Percentiles rank a stretch among this genome's conserved stretches.
phyloP scores from a whole-genome alignment of 1,140 invertebrate genomes.

The Hestina assimilis region DNA sequence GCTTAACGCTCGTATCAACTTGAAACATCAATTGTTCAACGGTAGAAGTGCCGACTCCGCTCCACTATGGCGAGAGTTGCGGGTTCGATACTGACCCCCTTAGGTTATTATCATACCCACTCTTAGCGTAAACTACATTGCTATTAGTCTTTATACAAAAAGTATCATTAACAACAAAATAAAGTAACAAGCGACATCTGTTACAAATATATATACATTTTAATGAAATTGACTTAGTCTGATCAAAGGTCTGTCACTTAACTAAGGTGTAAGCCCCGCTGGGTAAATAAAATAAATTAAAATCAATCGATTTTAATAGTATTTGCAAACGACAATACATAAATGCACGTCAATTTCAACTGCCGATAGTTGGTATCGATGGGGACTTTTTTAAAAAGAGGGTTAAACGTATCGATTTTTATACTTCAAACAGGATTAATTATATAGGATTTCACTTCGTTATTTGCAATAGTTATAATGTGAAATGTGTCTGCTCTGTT shows the following conservation, averaged over 20 bases:
- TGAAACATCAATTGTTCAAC: no score
- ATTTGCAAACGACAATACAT: constrained; percentile 42
- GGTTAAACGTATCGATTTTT: constrained; percentile 43
- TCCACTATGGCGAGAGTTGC: no score
- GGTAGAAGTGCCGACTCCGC: no score
- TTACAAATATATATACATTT: no score
- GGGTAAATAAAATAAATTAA: constrained; percentile 41
- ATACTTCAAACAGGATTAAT: constrained; percentile 49
- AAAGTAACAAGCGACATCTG: neutral
- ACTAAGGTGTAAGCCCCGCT: constrained; percentile 12
- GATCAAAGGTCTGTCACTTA: constrained; percentile 1
- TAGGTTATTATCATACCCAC: no score
- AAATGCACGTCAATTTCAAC: constrained; percentile 62
- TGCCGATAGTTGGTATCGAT: constrained; percentile 68
- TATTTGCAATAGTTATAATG: neutral
- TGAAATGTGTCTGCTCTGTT: no score
- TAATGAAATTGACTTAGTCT: neutral
- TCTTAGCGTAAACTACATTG: no score
- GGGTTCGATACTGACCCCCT: no score
- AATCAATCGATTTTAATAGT: constrained; percentile 42
- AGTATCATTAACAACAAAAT: no score
- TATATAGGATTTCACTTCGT: constrained; percentile 3
- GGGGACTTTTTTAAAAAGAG: constrained; percentile 31
- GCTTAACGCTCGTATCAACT: no score
- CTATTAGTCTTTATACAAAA: no score